Evolutionary conservation across 2,888 invertebrate genomes (phyloP).

Genomic region (Latrodectus hesperus): DNA sequence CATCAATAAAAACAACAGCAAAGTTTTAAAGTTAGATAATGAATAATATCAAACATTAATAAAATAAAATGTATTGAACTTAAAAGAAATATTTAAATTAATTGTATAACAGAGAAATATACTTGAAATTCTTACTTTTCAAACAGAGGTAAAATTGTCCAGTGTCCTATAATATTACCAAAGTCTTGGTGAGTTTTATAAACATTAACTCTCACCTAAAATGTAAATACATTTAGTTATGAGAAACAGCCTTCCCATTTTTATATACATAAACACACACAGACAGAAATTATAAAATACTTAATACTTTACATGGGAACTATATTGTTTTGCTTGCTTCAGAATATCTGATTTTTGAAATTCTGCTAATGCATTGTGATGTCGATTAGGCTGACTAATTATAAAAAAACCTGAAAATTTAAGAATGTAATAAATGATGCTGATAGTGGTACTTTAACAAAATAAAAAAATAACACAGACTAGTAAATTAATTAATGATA

Average conservation of each 20-base stretch:
- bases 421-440: neutral
- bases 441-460: no score
- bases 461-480: no score
- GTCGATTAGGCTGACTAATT: slow-evolving; percentile 24
- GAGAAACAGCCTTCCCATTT: neutral
- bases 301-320: neutral
- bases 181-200: slow-evolving; percentile 21
- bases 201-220: slow-evolving; percentile 2
- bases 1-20: neutral
- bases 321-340: slow-evolving; percentile 9
- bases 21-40: neutral
- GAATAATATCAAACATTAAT: neutral
- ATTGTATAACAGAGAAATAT: no score
- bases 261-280: neutral
- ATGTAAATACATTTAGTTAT: neutral
- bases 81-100: neutral
- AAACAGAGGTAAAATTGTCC: slow-evolving; percentile 40
- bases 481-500: no score
- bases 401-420: slow-evolving; percentile 21
- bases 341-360: slow-evolving; percentile 13
- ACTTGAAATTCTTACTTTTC: slow-evolving; percentile 15
- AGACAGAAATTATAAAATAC: neutral
- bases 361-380: slow-evolving; percentile 18
- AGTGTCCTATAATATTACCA: slow-evolving; percentile 16
- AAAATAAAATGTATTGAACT: neutral